Evolutionary conservation across 2,113 vertebrate species (phyloP).

Genomic region (Australoheros scitulus): DNA sequence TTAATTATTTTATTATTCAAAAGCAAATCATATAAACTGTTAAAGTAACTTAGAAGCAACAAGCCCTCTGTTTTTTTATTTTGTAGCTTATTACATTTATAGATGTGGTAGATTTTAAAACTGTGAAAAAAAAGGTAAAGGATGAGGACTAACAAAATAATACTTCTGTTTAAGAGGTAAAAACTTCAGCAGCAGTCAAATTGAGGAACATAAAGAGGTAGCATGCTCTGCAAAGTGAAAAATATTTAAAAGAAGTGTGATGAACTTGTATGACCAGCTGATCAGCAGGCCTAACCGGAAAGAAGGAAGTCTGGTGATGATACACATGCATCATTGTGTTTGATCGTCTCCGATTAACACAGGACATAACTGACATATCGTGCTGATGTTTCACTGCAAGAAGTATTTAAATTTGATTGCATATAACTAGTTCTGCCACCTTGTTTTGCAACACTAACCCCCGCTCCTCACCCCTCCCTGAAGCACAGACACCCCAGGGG

Average conservation of each 20-base stretch:
- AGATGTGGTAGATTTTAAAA: not conserved
- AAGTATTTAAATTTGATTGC: not conserved
- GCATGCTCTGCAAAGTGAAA: not conserved
- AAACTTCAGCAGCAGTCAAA: not conserved
- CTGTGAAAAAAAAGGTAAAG: not conserved
- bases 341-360: not conserved
- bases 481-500: constrained; percentile 14
- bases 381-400: not conserved
- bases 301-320: not conserved
- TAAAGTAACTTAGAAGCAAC: not conserved
- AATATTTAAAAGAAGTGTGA: not conserved
- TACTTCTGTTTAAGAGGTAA: not conserved
- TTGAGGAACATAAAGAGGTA: not conserved
- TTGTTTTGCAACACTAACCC: constrained; percentile 7
- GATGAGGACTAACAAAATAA: not conserved
- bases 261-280: not conserved
- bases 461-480: not conserved
- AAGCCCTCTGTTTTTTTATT: not conserved
- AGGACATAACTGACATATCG: not conserved
- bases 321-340: not conserved
- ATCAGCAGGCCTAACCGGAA: constrained; percentile 5
- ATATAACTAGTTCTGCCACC: not conserved
- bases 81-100: not conserved
- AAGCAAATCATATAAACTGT: not conserved
- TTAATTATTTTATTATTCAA: not conserved